Base-by-base conservation (phyloP, 2,888 invertebrate genomes). In the Eupithecia exiguata region DNA sequence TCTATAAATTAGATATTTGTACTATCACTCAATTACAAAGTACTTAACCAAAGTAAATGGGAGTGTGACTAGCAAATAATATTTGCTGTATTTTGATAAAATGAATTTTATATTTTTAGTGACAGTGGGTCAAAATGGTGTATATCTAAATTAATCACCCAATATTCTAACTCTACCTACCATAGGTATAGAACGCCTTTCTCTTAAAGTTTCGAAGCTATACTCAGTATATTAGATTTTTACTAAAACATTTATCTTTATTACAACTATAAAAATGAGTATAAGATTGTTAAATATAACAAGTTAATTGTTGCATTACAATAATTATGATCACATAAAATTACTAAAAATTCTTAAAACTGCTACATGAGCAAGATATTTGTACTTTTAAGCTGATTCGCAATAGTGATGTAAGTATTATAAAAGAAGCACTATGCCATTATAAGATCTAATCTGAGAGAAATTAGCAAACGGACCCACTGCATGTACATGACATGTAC, bases 1-100 rank as follows among this genome's bases (percentile, higher is more conserved):
- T 87, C 92, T 94, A 94, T 93, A 94, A 94, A 94, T 94, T 92
- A 94, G 88, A 91, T 91, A 91, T 93, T 94, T 94, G 94, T 94
- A 94, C 94, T 94, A 94, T 94, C 93, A 89, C 93, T 93, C 92
- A 92, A 92, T 91, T 88, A 92, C 89, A 91, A 92, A 92, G 90
- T 92, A 94, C 90, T 90, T 90, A 92, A 85, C 75, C 89, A 86
- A 91, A 87, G 91, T 91, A 92, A 92, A 92, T 90, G 91, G 89
- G 89, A 87, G 89, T 90, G 92, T 92, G 94, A 93, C 92, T 94
- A 92, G 93, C 94, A 94, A 94, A 94, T 91, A 89, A 88, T 79
- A 92, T 94, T 94, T 94, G 93, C 94, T 87, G 89, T 84, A 85
- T 84, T 87, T 83, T 74, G 86, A 87, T 88, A 86, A 86, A 87